phyloP scores from a whole-genome alignment of 2,888 invertebrate species.

The Synanthedon tipuliformis region DNA sequence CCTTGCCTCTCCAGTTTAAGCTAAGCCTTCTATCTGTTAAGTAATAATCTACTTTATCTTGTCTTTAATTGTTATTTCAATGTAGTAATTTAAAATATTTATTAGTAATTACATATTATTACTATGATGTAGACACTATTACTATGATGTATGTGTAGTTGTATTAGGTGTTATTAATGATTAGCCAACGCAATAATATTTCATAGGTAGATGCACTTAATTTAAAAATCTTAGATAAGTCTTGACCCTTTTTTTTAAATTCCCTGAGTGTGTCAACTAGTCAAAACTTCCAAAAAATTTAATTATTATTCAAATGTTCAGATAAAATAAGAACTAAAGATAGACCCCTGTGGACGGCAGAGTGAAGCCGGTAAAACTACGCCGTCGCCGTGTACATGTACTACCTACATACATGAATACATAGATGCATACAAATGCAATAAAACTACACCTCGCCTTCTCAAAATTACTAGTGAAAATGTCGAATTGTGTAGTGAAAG shows the following conservation, averaged over 20 bases:
- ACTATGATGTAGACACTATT: not conserved
- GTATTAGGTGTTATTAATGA: conserved; percentile 38
- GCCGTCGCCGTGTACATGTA: too few species aligned
- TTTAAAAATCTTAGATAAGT: conserved; percentile 24
- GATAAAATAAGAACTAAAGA: too few species aligned
- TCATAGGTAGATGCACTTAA: conserved; percentile 61
- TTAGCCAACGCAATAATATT: conserved; percentile 64
- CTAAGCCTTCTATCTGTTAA: not conserved
- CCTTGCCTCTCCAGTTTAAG: not conserved
- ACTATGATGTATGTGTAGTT: conserved; percentile 21
- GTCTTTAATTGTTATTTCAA: not conserved
- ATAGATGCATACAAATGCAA: too few species aligned
- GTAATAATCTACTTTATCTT: not conserved
- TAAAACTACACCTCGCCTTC: too few species aligned
- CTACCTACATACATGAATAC: too few species aligned
- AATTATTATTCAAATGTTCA: too few species aligned
- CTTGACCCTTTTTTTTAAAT: conserved; percentile 23
- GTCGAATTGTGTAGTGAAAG: too few species aligned
- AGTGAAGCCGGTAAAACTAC: too few species aligned
- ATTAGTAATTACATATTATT: not conserved
- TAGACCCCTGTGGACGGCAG: too few species aligned
- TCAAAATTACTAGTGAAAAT: too few species aligned
- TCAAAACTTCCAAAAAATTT: too few species aligned
- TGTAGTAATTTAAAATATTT: not conserved
- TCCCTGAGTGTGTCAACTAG: too few species aligned